Percentiles rank a stretch among this genome's conserved stretches.
These are phyloP conservation scores for Catalaphyllia jardinei DNA, from an alignment of 64 coral and sea anemone genomes.

Conservation along the genomic window DNA sequence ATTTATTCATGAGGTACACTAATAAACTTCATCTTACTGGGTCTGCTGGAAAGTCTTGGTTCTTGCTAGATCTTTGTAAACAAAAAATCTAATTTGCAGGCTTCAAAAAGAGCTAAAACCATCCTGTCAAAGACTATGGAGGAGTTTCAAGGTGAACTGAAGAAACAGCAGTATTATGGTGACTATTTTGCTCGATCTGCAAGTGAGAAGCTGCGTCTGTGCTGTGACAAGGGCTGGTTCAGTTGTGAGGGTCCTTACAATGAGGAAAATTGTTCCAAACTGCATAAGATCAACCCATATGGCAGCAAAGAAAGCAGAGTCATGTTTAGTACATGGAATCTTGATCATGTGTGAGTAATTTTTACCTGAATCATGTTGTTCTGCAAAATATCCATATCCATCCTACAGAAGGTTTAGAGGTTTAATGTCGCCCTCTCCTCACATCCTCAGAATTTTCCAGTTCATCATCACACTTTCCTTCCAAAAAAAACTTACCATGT, in stretches of 20 bases:
- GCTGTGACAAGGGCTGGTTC: slow-evolving; percentile 87
- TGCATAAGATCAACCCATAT: slow-evolving; percentile 94
- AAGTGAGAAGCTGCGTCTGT: slow-evolving; percentile 52
- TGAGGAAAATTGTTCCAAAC: slow-evolving; percentile 46
- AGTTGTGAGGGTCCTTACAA: slow-evolving; percentile 81
- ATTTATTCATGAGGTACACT: too few relatives aligned
- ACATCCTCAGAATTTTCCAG: neutral
- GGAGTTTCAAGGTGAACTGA: slow-evolving; percentile 69
- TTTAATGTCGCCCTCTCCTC: neutral
- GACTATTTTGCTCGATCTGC: slow-evolving; percentile 89
- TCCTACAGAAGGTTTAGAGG: too few relatives aligned
- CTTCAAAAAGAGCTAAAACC: slow-evolving; percentile 54
- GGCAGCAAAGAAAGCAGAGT: slow-evolving; percentile 86
- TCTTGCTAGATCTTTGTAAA: neutral
- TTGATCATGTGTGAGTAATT: slow-evolving; percentile 96
- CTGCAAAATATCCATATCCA: too few relatives aligned
- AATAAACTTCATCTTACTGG: too few relatives aligned
- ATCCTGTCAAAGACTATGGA: slow-evolving; percentile 24
- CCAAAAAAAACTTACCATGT: too few relatives aligned
- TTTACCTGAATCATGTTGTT: neutral
- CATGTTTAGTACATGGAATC: slow-evolving; percentile 96
- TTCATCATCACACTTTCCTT: neutral
- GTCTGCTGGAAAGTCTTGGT: neutral
- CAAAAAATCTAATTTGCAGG: slow-evolving; percentile 20
- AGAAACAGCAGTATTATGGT: slow-evolving; percentile 63